Percentiles rank a stretch among this genome's conserved stretches.
Conservation (phyloP, 2,888 invertebrate species). For the Apamea epomidion region DNA sequence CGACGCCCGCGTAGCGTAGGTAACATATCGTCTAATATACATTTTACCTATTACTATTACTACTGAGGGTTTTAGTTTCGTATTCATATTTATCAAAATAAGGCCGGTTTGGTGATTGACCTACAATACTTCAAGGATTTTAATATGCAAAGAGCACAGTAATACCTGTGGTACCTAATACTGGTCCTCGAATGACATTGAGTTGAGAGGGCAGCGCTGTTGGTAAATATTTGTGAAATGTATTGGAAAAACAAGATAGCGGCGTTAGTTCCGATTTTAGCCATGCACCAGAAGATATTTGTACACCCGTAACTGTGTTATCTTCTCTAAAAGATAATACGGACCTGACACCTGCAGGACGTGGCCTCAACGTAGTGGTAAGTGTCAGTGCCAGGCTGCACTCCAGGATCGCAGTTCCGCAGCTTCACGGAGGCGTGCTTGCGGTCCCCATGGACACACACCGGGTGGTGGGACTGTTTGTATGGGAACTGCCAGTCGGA, state of each 20-base stretch:
- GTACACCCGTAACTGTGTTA: neutral
- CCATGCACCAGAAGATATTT: neutral
- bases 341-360: slow-evolving; percentile 93
- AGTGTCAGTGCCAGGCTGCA: slow-evolving; percentile 92
- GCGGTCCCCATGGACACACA: slow-evolving; percentile 94
- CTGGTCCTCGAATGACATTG: neutral
- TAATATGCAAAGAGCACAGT: neutral
- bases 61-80: neutral
- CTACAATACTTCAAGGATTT: neutral
- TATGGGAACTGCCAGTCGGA: slow-evolving; percentile 97
- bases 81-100: neutral
- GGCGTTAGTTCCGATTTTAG: neutral
- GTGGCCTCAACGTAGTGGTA: slow-evolving; percentile 95
- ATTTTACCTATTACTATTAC: neutral
- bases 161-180: neutral
- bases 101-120: neutral
- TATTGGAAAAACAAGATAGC: neutral
- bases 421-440: slow-evolving; percentile 92
- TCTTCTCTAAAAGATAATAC: slow-evolving; percentile 2
- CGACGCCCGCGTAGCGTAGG: too few relatives aligned
- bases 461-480: slow-evolving; percentile 96
- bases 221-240: neutral
- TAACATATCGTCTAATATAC: neutral
- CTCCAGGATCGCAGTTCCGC: slow-evolving; percentile 94
- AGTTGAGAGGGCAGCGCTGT: neutral